A percentile compares a stretch with the other conserved stretches of the same genome.
Evolutionary conservation across 2,113 vertebrate genomes (phyloP).

Genomic region (Conger conger): DNA sequence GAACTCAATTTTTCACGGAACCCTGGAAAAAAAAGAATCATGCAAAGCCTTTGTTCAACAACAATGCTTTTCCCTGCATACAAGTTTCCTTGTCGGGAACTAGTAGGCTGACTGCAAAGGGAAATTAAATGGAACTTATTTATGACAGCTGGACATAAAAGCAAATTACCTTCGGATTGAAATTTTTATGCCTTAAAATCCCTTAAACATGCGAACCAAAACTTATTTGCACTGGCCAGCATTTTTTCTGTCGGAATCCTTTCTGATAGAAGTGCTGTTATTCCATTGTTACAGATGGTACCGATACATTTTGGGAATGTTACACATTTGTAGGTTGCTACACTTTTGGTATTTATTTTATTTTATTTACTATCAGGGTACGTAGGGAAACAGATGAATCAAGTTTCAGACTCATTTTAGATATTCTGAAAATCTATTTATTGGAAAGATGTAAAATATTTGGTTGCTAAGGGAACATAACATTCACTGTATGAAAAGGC

Average conservation of each 20-base stretch:
- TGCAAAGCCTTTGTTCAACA: too few relatives aligned
- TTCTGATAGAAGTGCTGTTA: not conserved
- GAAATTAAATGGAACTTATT: not conserved
- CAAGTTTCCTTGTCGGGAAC: not conserved
- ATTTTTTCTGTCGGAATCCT: not conserved
- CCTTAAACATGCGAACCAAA: not conserved
- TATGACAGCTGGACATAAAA: not conserved
- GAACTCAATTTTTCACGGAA: too few relatives aligned
- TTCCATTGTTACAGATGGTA: not conserved
- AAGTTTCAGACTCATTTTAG: not conserved
- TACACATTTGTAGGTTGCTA: not conserved
- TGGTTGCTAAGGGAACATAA: not conserved
- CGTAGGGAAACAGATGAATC: not conserved
- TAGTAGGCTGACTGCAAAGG: not conserved
- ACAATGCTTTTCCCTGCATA: not conserved
- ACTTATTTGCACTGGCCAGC: not conserved
- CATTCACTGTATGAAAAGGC: not conserved
- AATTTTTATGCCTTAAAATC: not conserved
- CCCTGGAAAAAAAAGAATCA: too few relatives aligned
- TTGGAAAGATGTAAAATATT: not conserved
- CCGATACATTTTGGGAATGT: not conserved
- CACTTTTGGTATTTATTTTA: not conserved
- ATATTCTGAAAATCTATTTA: not conserved
- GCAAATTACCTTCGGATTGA: not conserved
- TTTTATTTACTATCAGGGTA: not conserved